Conservation (phyloP, 2,797 vertebrate genomes). For the Sebastes hubbsi region DNA sequence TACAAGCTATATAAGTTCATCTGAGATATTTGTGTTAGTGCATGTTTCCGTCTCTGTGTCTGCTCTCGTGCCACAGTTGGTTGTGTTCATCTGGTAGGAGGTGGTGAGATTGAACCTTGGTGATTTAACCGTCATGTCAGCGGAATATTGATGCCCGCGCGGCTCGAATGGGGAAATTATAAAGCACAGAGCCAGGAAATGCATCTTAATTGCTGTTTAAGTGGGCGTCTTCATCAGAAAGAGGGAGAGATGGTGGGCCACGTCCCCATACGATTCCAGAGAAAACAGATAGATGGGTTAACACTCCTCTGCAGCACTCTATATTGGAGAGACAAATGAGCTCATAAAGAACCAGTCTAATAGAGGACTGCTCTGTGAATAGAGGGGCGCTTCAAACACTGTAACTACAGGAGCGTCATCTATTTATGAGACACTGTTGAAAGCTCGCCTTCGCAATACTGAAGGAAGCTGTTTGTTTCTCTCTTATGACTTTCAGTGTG, state of each 20-base stretch:
- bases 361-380: slow-evolving; percentile 66
- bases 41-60: not conserved
- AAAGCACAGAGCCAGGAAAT: slow-evolving; percentile 75
- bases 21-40: slow-evolving; percentile 4
- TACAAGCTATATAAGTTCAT: not conserved
- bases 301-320: slow-evolving; percentile 71
- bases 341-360: slow-evolving; percentile 73
- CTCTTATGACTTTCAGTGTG: not conserved
- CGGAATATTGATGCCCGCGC: slow-evolving; percentile 77
- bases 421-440: slow-evolving; percentile 39
- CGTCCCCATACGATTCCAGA: slow-evolving; percentile 59
- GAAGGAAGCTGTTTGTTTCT: slow-evolving; percentile 6
- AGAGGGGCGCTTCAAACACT: slow-evolving; percentile 41
- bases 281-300: slow-evolving; percentile 76
- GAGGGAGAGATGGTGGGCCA: slow-evolving; percentile 66
- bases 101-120: slow-evolving; percentile 61
- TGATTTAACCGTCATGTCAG: slow-evolving; percentile 74
- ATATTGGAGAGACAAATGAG: slow-evolving; percentile 74
- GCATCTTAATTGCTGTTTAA: slow-evolving; percentile 83
- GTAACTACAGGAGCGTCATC: slow-evolving; percentile 53
- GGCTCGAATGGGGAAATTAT: slow-evolving; percentile 76
- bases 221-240: slow-evolving; percentile 79
- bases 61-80: slow-evolving; percentile 36
- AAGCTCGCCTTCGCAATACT: not conserved
- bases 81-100: slow-evolving; percentile 52